Conservation (phyloP, 2,888 invertebrate species). For the Rosalia funebris region DNA sequence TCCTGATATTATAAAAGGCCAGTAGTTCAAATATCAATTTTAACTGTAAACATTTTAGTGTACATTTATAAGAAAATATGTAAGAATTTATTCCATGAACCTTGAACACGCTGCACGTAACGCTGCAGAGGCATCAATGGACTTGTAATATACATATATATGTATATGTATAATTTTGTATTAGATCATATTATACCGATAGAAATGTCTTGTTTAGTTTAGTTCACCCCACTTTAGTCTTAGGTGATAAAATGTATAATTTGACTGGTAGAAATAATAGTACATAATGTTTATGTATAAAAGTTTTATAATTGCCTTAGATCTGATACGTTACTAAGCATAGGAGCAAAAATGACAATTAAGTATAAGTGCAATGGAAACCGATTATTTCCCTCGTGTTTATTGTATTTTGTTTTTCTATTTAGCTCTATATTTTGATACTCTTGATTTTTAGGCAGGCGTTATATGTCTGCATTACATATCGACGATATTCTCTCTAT, state of each 20-base stretch:
- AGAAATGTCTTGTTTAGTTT: constrained; percentile 28
- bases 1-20: too few relatives aligned
- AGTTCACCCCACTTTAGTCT: constrained; percentile 19
- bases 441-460: constrained; percentile 55
- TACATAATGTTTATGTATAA: constrained; percentile 32
- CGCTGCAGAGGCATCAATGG: neutral
- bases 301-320: constrained; percentile 27
- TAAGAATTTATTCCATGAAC: too few relatives aligned
- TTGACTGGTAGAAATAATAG: constrained; percentile 40
- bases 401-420: constrained; percentile 49
- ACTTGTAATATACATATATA: constrained; percentile 1
- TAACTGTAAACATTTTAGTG: too few relatives aligned
- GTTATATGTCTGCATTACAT: constrained; percentile 56
- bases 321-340: constrained; percentile 21
- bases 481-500: constrained; percentile 59
- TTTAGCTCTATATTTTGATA: constrained; percentile 59
- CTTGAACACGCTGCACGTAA: neutral
- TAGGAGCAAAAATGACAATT: constrained; percentile 25
- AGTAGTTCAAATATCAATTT: too few relatives aligned
- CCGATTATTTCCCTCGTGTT: constrained; percentile 47
- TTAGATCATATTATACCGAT: constrained; percentile 22
- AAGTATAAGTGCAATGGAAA: constrained; percentile 59
- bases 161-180: constrained; percentile 12
- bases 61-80: too few relatives aligned
- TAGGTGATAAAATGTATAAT: constrained; percentile 34